phyloP scores from a whole-genome alignment of 2,888 invertebrate species.

The Megamerina dolium region DNA sequence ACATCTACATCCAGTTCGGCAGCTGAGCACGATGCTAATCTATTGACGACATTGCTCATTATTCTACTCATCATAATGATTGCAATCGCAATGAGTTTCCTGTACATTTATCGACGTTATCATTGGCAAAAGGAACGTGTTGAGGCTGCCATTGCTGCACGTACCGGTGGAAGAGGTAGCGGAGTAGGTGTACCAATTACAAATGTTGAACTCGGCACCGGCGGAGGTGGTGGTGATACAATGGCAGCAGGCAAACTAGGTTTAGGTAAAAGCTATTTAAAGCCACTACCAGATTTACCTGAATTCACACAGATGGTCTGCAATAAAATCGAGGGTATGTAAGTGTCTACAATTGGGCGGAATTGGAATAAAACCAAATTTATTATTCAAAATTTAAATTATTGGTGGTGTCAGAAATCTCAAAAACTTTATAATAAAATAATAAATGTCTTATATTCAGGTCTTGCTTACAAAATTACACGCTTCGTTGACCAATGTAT shows the following conservation, averaged over 20 bases:
- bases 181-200: not conserved
- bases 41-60: constrained; percentile 36
- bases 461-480: not conserved
- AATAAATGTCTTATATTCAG: not conserved
- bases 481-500: too few species aligned
- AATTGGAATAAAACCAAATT: not conserved
- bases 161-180: not conserved
- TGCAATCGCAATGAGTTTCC: constrained; percentile 35
- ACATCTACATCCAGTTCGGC: constrained; percentile 13
- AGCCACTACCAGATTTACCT: constrained; percentile 43
- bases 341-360: constrained; percentile 27
- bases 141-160: constrained; percentile 28
- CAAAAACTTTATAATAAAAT: not conserved
- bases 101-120: constrained; percentile 41
- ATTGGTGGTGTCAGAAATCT: not conserved
- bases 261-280: constrained; percentile 35
- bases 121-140: constrained; percentile 33
- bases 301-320: constrained; percentile 35
- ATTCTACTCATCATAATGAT: constrained; percentile 40
- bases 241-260: constrained; percentile 3
- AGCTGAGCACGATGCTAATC: constrained; percentile 34
- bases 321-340: constrained; percentile 46
- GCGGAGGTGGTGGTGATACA: constrained; percentile 1
- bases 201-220: not conserved
- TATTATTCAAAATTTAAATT: not conserved